Evolutionary conservation across 1,140 invertebrate species (phyloP).

Genomic region (Propsilocerus akamusi): DNA sequence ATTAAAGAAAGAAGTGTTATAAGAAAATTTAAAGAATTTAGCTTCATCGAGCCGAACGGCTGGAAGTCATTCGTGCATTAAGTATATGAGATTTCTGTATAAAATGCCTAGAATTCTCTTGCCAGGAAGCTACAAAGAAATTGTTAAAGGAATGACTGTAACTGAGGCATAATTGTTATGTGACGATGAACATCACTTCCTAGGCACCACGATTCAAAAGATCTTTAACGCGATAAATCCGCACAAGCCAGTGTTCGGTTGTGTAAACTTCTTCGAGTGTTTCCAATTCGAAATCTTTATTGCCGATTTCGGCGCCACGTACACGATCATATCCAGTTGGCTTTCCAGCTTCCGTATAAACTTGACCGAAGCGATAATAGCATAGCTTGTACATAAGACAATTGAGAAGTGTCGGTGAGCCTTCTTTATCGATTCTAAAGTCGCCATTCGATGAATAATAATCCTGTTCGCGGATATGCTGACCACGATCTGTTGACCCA

Average conservation of each 20-base stretch:
- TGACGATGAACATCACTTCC: conserved; percentile 6
- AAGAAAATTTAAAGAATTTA: too few species aligned
- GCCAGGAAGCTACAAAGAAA: too few species aligned
- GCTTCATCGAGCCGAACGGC: too few species aligned
- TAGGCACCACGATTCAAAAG: conserved; percentile 62
- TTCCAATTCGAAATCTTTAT: conserved; percentile 87
- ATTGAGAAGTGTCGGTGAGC: conserved; percentile 68
- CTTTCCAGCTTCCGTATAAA: conserved; percentile 86
- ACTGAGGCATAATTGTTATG: neutral
- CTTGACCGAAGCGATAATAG: conserved; percentile 81
- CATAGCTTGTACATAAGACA: conserved; percentile 96
- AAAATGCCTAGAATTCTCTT: too few species aligned
- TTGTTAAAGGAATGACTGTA: neutral
- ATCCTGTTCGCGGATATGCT: conserved; percentile 89
- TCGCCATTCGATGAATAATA: conserved; percentile 90
- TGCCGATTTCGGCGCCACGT: conserved; percentile 79
- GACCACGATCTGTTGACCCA: conserved; percentile 84
- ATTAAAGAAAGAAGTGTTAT: too few species aligned
- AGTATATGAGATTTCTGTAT: too few species aligned
- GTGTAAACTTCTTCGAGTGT: conserved; percentile 88
- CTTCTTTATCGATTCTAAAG: conserved; percentile 84
- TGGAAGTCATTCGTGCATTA: too few species aligned
- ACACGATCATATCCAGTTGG: conserved; percentile 83
- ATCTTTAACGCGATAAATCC: conserved; percentile 90
- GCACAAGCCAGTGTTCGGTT: conserved; percentile 87